Percentiles rank a stretch among this genome's conserved stretches.
phyloP scores from a whole-genome alignment of 2,113 vertebrate genomes.

The Mesembrinibis cayennensis region DNA sequence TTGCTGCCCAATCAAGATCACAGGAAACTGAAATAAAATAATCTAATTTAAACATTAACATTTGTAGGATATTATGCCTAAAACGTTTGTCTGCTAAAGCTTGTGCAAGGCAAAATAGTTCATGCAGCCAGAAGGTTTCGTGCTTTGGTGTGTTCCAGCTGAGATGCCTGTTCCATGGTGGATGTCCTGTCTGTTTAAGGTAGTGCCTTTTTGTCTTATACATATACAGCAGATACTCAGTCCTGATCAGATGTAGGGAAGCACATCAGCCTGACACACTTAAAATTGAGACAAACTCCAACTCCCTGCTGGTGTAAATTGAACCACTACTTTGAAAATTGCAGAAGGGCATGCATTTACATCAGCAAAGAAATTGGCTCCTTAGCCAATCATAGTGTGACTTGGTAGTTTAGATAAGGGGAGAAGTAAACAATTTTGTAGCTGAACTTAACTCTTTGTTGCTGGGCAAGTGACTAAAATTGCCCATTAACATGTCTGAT shows the following conservation, averaged over 20 bases:
- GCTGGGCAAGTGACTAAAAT: neutral
- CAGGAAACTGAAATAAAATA: neutral
- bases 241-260: neutral
- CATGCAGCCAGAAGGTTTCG: neutral
- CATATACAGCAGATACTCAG: neutral
- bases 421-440: neutral
- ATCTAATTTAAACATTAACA: neutral
- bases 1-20: neutral
- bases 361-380: neutral
- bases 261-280: neutral
- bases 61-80: neutral
- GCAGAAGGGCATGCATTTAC: neutral
- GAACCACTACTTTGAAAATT: neutral
- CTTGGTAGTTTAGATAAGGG: neutral
- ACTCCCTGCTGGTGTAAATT: neutral
- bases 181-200: neutral
- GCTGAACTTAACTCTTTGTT: neutral
- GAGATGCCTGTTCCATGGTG: neutral
- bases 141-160: neutral
- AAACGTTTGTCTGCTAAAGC: neutral
- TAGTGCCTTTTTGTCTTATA: neutral
- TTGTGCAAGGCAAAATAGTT: neutral
- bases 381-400: neutral
- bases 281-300: neutral
- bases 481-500: fast-evolving